phyloP scores from a whole-genome alignment of 2,113 vertebrate genomes.

The Cricetomys ansorgei region DNA sequence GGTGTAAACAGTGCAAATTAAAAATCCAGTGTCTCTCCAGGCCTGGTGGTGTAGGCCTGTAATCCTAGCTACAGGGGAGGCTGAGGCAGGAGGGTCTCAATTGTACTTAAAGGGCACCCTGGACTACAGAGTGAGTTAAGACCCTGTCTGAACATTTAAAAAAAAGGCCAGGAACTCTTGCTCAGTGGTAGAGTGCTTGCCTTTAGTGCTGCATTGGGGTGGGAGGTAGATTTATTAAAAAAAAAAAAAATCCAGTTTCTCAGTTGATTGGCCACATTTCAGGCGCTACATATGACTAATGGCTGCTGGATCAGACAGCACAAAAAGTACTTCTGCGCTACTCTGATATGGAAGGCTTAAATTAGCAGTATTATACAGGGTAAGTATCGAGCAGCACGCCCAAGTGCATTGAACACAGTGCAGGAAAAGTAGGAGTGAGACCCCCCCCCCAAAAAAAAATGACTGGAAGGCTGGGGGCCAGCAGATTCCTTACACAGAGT shows the following conservation, averaged over 20 bases:
- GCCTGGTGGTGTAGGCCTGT: background rate
- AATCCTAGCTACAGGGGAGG: background rate
- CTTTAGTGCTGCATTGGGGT: background rate
- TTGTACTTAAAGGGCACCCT: background rate
- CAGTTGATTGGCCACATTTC: background rate
- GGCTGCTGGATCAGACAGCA: background rate
- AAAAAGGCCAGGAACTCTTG: background rate
- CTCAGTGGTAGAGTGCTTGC: background rate
- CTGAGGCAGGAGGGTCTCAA: background rate
- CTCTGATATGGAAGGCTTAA: background rate
- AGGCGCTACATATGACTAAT: background rate
- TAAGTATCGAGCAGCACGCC: background rate
- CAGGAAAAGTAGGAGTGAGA: background rate
- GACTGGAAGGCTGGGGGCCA: background rate
- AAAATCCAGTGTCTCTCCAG: background rate
- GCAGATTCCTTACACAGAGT: background rate
- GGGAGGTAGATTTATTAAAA: background rate
- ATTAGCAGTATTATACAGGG: background rate
- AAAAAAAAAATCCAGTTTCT: background rate
- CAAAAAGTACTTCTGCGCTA: background rate
- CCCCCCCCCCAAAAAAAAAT: background rate
- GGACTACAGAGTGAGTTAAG: background rate
- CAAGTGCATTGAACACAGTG: background rate
- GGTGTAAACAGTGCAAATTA: background rate
- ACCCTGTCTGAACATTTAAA: background rate